Evolutionary conservation across 2,113 vertebrate genomes (phyloP).

Genomic region (Microcebus tavaratra): DNA sequence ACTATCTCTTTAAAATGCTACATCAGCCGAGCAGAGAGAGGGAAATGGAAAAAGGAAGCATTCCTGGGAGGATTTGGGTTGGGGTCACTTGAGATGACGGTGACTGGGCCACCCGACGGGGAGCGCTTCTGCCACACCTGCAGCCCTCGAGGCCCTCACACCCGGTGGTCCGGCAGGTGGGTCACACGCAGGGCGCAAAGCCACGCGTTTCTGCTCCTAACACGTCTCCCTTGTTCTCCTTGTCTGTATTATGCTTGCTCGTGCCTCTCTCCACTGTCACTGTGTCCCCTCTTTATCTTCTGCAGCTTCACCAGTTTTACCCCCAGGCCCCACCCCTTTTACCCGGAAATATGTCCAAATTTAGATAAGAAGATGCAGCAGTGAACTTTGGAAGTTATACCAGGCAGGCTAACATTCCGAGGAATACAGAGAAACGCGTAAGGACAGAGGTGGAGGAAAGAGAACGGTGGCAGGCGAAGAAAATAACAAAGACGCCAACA

Average conservation of each 20-base stretch:
- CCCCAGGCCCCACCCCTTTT: neutral
- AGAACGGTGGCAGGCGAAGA: accelerated
- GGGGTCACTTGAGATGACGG: neutral
- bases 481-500: accelerated
- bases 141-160: neutral
- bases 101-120: neutral
- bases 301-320: neutral
- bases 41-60: neutral
- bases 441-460: neutral
- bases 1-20: neutral
- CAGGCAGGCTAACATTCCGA: neutral
- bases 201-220: neutral
- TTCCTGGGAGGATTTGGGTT: neutral
- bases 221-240: neutral
- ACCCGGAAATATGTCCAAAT: neutral
- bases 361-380: neutral
- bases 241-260: neutral
- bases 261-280: neutral
- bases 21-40: neutral
- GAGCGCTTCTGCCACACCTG: neutral
- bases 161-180: neutral
- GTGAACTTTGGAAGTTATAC: neutral
- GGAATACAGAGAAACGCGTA: neutral
- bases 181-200: neutral
- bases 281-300: no score